phyloP scores from a whole-genome alignment of 2,797 vertebrate species.

The Gadopsis marmoratus region DNA sequence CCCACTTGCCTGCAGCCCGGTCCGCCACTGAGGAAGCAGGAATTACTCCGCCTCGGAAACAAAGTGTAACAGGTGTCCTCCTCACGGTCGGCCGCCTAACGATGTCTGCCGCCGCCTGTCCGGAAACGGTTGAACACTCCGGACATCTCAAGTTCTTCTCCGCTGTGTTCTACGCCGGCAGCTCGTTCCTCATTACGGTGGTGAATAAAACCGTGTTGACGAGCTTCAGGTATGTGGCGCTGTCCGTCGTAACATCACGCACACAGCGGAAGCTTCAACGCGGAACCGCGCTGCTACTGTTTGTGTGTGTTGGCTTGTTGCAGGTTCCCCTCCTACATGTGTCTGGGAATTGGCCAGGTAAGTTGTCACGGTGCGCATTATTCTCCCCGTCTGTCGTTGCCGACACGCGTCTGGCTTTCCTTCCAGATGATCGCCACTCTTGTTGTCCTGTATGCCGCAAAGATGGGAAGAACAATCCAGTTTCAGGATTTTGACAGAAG shows the following conservation, averaged over 20 bases:
- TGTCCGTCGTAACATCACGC: too few species aligned
- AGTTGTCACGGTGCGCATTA: slow-evolving; percentile 14
- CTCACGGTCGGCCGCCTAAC: neutral
- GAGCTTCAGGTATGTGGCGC: slow-evolving; percentile 85
- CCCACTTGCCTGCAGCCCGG: neutral
- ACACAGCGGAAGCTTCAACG: neutral
- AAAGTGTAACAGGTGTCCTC: neutral
- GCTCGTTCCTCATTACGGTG: slow-evolving; percentile 90
- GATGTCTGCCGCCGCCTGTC: slow-evolving; percentile 43
- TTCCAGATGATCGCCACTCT: slow-evolving; percentile 91
- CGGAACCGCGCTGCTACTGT: neutral
- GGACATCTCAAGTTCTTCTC: slow-evolving; percentile 77
- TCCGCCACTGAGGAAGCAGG: neutral
- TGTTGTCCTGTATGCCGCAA: slow-evolving; percentile 90
- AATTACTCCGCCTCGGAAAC: neutral
- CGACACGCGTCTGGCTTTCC: too few species aligned
- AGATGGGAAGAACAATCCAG: slow-evolving; percentile 86
- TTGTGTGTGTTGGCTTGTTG: neutral
- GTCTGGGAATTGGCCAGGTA: slow-evolving; percentile 85
- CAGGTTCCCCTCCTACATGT: slow-evolving; percentile 85
- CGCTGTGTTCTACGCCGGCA: slow-evolving; percentile 88
- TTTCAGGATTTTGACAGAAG: slow-evolving; percentile 92
- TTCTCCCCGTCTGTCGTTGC: neutral
- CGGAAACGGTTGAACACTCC: slow-evolving; percentile 40
- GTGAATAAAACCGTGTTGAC: slow-evolving; percentile 93